Conservation (phyloP, 37 sponge, comb jelly and placozoan species). For the Eunapius fragilis region DNA sequence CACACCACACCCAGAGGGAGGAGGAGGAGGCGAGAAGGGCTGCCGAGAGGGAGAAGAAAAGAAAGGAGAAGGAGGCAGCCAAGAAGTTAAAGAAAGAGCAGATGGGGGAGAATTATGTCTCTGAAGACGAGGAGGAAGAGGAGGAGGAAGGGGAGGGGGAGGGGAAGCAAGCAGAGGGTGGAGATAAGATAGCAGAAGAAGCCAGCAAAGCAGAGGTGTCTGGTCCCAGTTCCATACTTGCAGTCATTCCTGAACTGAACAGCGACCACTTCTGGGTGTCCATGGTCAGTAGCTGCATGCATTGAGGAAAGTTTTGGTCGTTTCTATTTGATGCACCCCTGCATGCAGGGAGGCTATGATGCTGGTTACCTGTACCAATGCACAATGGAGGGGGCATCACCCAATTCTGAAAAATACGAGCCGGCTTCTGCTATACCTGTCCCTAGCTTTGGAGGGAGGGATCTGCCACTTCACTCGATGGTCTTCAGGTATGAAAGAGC, state of each 20-base stretch:
- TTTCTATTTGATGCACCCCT: background rate
- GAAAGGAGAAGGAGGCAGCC: conserved; percentile 63
- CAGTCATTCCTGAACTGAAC: conserved; percentile 11
- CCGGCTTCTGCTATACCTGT: conserved; percentile 50
- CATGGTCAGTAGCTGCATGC: conserved; percentile 64
- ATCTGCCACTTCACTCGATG: conserved; percentile 62
- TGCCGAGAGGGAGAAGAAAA: conserved; percentile 61
- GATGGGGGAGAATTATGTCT: conserved; percentile 61
- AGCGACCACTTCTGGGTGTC: conserved; percentile 77
- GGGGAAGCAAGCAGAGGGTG: conserved; percentile 68
- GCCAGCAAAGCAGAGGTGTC: conserved; percentile 52
- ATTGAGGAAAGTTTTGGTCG: background rate
- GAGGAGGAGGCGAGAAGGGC: conserved; percentile 69
- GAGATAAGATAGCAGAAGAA: conserved; percentile 30
- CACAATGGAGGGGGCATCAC: conserved; percentile 66
- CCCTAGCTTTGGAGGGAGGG: conserved; percentile 48
- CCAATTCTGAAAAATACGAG: conserved; percentile 47
- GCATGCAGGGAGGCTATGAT: conserved; percentile 83
- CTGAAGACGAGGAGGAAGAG: conserved; percentile 74
- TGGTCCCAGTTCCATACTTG: conserved; percentile 70
- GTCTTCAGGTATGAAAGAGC: conserved; percentile 46
- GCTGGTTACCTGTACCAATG: conserved; percentile 93
- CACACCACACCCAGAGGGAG: conserved; percentile 38
- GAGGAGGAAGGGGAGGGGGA: conserved; percentile 66
- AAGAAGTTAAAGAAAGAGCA: conserved; percentile 47